Percentiles rank a stretch among this genome's conserved stretches.
These are phyloP conservation scores for Pseudorhombus dupliciocellatus DNA, from an alignment of 2,113 vertebrate genomes.

Conservation along the genomic window DNA sequence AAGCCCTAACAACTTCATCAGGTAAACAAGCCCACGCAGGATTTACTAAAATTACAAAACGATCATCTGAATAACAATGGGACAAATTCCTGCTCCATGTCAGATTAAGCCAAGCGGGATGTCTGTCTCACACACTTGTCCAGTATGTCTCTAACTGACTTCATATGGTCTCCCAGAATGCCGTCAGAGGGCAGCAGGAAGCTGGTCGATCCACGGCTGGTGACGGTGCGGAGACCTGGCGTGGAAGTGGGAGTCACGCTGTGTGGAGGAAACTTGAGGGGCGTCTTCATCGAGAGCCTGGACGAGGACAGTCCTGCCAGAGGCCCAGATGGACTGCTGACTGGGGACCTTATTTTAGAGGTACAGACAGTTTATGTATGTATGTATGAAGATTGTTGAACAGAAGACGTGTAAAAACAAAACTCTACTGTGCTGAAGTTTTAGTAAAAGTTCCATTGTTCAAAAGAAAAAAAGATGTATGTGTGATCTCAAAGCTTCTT, in stretches of 20 bases:
- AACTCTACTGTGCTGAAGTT: neutral
- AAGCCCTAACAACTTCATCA: slow-evolving; percentile 88
- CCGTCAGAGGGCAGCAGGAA: slow-evolving; percentile 84
- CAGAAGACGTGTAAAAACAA: neutral
- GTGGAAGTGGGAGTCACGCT: slow-evolving; percentile 92
- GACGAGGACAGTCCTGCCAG: slow-evolving; percentile 93
- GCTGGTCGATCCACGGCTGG: slow-evolving; percentile 83
- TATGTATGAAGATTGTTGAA: neutral
- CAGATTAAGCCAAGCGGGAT: neutral
- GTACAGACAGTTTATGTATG: slow-evolving; percentile 71
- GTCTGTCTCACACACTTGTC: neutral
- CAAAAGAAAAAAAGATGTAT: neutral
- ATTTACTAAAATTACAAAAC: neutral
- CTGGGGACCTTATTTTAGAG: slow-evolving; percentile 94
- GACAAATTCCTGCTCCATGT: too few species aligned
- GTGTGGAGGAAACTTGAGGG: slow-evolving; percentile 92
- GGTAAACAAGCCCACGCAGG: slow-evolving; percentile 70
- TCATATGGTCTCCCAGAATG: slow-evolving; percentile 64
- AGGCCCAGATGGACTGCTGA: slow-evolving; percentile 86
- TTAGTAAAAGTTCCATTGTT: neutral
- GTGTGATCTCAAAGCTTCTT: neutral
- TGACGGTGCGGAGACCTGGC: slow-evolving; percentile 88
- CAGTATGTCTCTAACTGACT: neutral
- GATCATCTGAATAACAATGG: too few species aligned
- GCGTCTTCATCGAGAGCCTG: slow-evolving; percentile 93